A percentile compares a stretch with the other conserved stretches of the same genome.
Evolutionary conservation across 2,113 vertebrate genomes (phyloP).

Genomic region (Megalops atlanticus): DNA sequence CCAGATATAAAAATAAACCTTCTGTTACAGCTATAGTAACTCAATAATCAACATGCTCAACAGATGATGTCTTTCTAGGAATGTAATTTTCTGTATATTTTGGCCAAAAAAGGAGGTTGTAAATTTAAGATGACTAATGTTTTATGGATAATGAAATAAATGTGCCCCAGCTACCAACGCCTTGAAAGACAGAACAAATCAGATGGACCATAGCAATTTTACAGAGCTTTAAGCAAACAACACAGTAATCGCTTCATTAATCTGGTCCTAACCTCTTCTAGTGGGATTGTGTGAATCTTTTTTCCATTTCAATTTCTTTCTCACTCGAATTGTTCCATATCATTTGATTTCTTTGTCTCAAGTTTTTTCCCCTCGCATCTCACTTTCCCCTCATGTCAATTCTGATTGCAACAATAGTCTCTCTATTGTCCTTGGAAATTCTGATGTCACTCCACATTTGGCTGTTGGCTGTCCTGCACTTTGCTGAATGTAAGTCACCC

Average conservation of each 20-base stretch:
- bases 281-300: not conserved
- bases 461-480: slow-evolving; percentile 55
- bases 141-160: not conserved
- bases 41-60: not conserved
- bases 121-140: not conserved
- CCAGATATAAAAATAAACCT: too few relatives aligned
- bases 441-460: slow-evolving; percentile 62
- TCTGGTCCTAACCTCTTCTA: not conserved
- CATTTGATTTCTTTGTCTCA: slow-evolving; percentile 38
- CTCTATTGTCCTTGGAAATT: slow-evolving; percentile 63
- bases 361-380: too few relatives aligned
- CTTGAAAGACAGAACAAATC: not conserved
- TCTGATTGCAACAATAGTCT: slow-evolving; percentile 58
- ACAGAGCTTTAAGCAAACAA: not conserved
- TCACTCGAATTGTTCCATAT: slow-evolving; percentile 53
- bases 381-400: slow-evolving; percentile 43
- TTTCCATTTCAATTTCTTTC: slow-evolving; percentile 43
- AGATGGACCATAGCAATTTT: not conserved
- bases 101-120: not conserved
- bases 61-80: not conserved
- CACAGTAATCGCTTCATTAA: not conserved
- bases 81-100: not conserved
- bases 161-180: not conserved
- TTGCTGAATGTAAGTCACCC: slow-evolving; percentile 57
- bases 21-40: not conserved